A percentile compares a stretch with the other conserved stretches of the same genome.
Evolutionary conservation across 2,797 vertebrate species (phyloP).

Genomic region (Melanotaenia trifasciata): DNA sequence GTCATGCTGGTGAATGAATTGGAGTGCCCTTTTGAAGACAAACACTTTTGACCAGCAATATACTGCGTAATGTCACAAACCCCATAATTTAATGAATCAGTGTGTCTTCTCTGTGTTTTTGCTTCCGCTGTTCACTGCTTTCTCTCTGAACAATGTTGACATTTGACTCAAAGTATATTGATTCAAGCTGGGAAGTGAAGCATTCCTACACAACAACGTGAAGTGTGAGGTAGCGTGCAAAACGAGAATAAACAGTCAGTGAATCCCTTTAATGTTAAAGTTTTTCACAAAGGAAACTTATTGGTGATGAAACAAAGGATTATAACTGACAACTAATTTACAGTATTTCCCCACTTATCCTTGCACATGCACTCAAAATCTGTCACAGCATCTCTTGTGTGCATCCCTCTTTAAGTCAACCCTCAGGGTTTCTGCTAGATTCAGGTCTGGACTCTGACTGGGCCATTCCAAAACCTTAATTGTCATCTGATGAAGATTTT

Average conservation of each 20-base stretch:
- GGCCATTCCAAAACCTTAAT: too few relatives aligned
- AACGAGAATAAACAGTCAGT: constrained; percentile 34
- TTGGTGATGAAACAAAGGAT: constrained; percentile 18
- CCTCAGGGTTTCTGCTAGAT: not conserved
- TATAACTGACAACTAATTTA: constrained; percentile 23
- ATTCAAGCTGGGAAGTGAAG: constrained; percentile 58
- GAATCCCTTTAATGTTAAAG: constrained; percentile 18
- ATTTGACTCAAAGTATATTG: constrained; percentile 77
- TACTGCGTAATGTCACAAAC: constrained; percentile 75
- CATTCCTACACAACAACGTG: constrained; percentile 34
- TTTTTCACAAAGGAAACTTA: constrained; percentile 33
- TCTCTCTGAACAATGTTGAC: constrained; percentile 71
- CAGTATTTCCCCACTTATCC: not conserved
- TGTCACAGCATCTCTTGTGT: not conserved
- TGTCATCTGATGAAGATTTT: too few relatives aligned
- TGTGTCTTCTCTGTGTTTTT: constrained; percentile 59
- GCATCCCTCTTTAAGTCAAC: not conserved
- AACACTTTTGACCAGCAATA: constrained; percentile 68
- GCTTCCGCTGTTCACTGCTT: constrained; percentile 52
- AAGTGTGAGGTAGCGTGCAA: constrained; percentile 37
- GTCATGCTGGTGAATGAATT: constrained; percentile 57
- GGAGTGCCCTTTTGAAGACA: constrained; percentile 75
- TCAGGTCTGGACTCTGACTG: too few relatives aligned
- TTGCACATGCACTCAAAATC: not conserved
- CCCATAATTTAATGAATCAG: constrained; percentile 75